Evolutionary conservation across 2,888 invertebrate species (phyloP), one percentile per base, ranked within the genome.

Genomic region (Apotomis betuletana): DNA sequence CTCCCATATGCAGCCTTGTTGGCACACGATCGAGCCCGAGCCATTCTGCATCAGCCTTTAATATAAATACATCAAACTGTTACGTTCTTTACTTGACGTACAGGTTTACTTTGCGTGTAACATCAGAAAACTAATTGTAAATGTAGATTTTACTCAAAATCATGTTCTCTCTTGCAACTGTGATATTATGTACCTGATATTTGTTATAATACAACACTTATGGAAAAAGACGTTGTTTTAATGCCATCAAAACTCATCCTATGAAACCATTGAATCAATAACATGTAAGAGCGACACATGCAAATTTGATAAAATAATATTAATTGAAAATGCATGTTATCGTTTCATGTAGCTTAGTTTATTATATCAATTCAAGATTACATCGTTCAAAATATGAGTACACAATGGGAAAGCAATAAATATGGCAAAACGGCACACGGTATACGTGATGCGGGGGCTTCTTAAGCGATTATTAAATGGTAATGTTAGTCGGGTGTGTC

Each of bases 11-110:
- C 87, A 95, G 92, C 87, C 95, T 92, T 84, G 95, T 95, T 83
- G 95, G 95, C 85, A 95, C 95, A 87, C 95, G 94, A 90, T 95
- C 95, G 86, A 95, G 94, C 81, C 95, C 95, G 83, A 93, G 91
- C 94, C 94, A 94, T 85, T 94, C 94, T 79, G 94, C 94, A 90
- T 94, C 94, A 80, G 94, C 92, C 94, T 94, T 90, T 85, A 94
- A 93, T 87, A 80, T 85, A 91, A 91, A 92, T 86, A 90, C 84
- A 87, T 80, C 86, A 85, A 83, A 80, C 79, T 78, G 81, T 90
- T 90, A 90, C 81, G 80, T 81, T 77, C 75, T 85, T 75, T 83
- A 80, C 79, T 78, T 86, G 67, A 83, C 75, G 78, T 82, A 77
- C 71, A 85, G 76, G 83, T 79, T 87, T 73, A 74, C 80, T 69